These are phyloP conservation scores for Asarcornis scutulata DNA, from an alignment of 2,113 vertebrate genomes.

Conservation along the genomic window DNA sequence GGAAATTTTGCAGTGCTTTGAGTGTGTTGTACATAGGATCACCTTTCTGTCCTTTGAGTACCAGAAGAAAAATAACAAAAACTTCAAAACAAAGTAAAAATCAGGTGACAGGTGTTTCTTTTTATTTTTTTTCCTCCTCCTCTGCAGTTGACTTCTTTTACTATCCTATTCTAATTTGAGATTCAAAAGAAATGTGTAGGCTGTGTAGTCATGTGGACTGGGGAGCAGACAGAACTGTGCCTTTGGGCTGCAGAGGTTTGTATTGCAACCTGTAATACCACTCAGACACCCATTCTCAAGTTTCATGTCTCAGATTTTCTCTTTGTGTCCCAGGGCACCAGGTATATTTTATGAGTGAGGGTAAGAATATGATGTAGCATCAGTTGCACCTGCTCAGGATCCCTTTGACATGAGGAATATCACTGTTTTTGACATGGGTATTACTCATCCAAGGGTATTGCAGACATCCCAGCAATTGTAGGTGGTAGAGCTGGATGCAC, in stretches of 20 bases:
- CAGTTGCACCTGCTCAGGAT: not conserved
- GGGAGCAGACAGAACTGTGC: not conserved
- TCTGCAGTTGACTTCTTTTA: not conserved
- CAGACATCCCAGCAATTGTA: not conserved
- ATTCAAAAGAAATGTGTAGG: not conserved
- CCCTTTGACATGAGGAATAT: not conserved
- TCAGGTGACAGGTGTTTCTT: not conserved
- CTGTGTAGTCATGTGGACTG: accelerated
- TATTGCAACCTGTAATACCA: not conserved
- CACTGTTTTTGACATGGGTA: not conserved
- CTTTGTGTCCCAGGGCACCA: not conserved
- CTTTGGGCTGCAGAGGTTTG: not conserved
- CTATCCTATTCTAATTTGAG: not conserved
- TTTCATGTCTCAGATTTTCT: accelerated
- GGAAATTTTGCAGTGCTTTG: not conserved
- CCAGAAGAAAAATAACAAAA: not conserved
- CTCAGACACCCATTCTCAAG: accelerated
- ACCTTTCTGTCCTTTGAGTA: not conserved
- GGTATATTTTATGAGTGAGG: not conserved
- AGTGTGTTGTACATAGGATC: not conserved
- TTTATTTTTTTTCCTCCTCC: no score
- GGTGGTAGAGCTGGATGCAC: not conserved
- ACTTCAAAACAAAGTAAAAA: not conserved
- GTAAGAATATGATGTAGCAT: not conserved
- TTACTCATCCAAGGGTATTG: not conserved